A percentile compares a stretch with the other conserved stretches of the same genome.
These are phyloP conservation scores for Lateolabrax maculatus DNA, from an alignment of 2,797 vertebrate genomes.

Conservation along the genomic window DNA sequence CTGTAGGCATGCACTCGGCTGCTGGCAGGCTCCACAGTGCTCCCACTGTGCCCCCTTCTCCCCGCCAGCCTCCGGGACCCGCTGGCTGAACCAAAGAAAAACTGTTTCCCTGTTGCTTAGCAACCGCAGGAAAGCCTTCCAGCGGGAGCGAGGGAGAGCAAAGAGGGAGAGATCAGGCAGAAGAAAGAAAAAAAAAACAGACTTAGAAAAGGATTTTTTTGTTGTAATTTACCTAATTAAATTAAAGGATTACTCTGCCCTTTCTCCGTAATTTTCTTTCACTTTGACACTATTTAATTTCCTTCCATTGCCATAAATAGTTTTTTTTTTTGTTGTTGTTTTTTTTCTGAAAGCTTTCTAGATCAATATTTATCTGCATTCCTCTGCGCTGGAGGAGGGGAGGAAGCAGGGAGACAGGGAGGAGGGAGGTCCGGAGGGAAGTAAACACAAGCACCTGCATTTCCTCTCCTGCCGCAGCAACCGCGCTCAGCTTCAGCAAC, in stretches of 20 bases:
- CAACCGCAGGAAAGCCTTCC: conserved; percentile 77
- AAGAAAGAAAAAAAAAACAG: conserved; percentile 44
- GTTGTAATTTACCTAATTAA: conserved; percentile 80
- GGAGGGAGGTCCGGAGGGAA: conserved; percentile 66
- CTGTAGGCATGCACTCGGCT: conserved; percentile 67
- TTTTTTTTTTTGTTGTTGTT: conserved; percentile 34
- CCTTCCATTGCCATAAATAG: conserved; percentile 47
- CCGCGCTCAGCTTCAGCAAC: conserved; percentile 51
- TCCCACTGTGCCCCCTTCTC: conserved; percentile 73
- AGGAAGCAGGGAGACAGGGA: conserved; percentile 39
- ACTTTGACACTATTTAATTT: conserved; percentile 75
- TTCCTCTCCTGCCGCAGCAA: conserved; percentile 63
- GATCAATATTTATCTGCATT: conserved; percentile 77
- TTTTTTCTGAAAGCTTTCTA: conserved; percentile 40
- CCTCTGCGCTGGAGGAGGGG: conserved; percentile 43
- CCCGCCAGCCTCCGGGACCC: conserved; percentile 72
- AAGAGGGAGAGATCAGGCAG: conserved; percentile 40
- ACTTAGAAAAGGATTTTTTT: conserved; percentile 61
- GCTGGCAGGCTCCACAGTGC: conserved; percentile 77
- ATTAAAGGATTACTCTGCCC: conserved; percentile 79
- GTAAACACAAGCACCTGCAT: conserved; percentile 79
- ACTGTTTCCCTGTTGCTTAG: conserved; percentile 82
- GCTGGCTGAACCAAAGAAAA: conserved; percentile 71
- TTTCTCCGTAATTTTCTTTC: conserved; percentile 60
- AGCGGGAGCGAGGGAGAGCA: conserved; percentile 52